Conservation (phyloP, 92 coral and sea anemone genomes). For the Heliopora coerulea region DNA sequence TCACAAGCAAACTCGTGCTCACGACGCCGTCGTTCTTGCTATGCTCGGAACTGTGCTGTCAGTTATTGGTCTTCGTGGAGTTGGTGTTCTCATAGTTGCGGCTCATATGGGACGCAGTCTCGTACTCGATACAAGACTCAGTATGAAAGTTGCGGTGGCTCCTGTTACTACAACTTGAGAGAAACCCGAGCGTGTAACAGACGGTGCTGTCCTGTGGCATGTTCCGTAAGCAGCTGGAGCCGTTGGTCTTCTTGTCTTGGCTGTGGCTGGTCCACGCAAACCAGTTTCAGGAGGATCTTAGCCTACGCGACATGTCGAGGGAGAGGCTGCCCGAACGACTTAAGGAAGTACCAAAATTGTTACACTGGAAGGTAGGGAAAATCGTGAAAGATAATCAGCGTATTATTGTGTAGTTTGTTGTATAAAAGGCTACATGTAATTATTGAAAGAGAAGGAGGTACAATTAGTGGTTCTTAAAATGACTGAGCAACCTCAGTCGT, state of each 20-base stretch:
- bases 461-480: no score
- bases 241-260: slow-evolving; percentile 61
- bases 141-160: slow-evolving; percentile 8
- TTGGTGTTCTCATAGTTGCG: neutral
- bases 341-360: slow-evolving; percentile 47
- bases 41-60: neutral
- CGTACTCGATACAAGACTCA: slow-evolving; percentile 8
- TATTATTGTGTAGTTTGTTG: no score
- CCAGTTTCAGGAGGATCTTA: slow-evolving; percentile 46
- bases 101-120: slow-evolving; percentile 13
- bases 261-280: slow-evolving; percentile 64
- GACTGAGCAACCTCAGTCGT: no score
- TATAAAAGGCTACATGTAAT: no score
- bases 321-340: slow-evolving; percentile 53
- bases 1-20: neutral
- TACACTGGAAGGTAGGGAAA: slow-evolving; percentile 63
- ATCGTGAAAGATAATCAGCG: no score
- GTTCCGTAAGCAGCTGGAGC: slow-evolving; percentile 50
- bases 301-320: slow-evolving; percentile 55
- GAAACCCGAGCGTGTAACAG: slow-evolving; percentile 35
- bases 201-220: neutral
- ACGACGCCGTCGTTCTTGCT: neutral
- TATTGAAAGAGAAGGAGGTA: no score
- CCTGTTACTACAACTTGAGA: neutral
- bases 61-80: slow-evolving; percentile 19